Evolutionary conservation across 2,888 invertebrate species (phyloP).

Genomic region (Piscicola geometra): DNA sequence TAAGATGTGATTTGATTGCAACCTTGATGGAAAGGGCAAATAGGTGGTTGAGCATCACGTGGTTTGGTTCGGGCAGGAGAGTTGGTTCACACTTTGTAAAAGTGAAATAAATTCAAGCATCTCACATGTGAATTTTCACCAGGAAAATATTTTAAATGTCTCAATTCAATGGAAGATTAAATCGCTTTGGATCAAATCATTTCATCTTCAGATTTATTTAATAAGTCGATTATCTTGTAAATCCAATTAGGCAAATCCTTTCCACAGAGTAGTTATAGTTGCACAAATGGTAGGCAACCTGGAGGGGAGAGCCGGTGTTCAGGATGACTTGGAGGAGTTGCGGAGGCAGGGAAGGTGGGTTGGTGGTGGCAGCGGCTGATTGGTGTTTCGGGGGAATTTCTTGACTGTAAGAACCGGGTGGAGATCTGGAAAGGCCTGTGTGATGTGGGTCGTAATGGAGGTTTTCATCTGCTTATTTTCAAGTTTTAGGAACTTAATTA

Average conservation of each 20-base stretch:
- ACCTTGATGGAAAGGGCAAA: slow-evolving; percentile 94
- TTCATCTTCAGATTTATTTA: too few relatives aligned
- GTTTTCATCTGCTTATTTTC: not conserved
- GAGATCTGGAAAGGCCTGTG: slow-evolving; percentile 44
- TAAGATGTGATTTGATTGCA: too few relatives aligned
- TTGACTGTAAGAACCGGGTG: slow-evolving; percentile 62
- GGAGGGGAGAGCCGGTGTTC: slow-evolving; percentile 87
- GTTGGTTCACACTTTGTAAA: slow-evolving; percentile 85
- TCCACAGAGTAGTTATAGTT: not conserved
- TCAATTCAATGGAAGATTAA: too few relatives aligned
- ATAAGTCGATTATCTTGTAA: too few relatives aligned
- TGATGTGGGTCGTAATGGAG: too few relatives aligned
- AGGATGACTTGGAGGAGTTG: slow-evolving; percentile 96
- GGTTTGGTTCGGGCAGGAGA: slow-evolving; percentile 96
- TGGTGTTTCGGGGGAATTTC: slow-evolving; percentile 86
- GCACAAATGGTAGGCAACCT: slow-evolving; percentile 46
- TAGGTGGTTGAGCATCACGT: slow-evolving; percentile 98
- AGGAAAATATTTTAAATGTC: too few relatives aligned
- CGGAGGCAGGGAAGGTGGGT: slow-evolving; percentile 94
- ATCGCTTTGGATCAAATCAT: too few relatives aligned
- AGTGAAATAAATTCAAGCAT: too few relatives aligned
- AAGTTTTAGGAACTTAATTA: not conserved
- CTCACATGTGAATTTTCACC: too few relatives aligned
- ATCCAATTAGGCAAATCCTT: too few relatives aligned
- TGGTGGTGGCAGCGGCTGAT: slow-evolving; percentile 77